Base-by-base conservation (phyloP, 2,888 invertebrate genomes). In the Drosophila maculinotata region DNA sequence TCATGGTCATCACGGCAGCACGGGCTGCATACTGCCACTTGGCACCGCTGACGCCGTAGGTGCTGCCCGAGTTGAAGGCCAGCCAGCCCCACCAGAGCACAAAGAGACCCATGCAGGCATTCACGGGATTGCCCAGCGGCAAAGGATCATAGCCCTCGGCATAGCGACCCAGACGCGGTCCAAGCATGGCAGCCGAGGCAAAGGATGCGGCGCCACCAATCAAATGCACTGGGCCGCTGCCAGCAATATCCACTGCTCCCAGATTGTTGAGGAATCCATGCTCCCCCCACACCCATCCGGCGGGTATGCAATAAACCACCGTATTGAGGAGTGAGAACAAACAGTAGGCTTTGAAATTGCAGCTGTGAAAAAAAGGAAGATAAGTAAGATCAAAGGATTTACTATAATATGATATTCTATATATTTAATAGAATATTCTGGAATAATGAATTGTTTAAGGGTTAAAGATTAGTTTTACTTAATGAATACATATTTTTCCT, bases 81-180 rank as follows among this genome's bases (percentile, higher is more conserved):
- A 98, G 92, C 98, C 98, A 98, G 0, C 98, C 98, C 98, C 98
- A 98, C 98, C 98, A 98, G 0, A 98, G 92, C 33, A 98, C 97
- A 89, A 98, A 98, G 9, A 97, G 94, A 0, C 97, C 98, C 94
- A 97, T 95, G 25, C 97, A 95, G 0, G 97, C 97, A 89, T 97
- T 97, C 4, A 97, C 97, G 0, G 97, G 97, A 89, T 95, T 95
- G 0, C 97, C 97, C 72, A 97, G 92, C 0, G 97, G 97, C 39
- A 97, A 90, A 0, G 96, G 95, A 1, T 93, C 95, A 6, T 93
- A 93, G 0, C 97, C 97, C 42, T 94, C 93, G 12, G 96, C 95
- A 90, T 97, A 97, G 68, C 97, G 93, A 0, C 97, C 97, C 36
- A 97, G 91, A 1, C 98, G 93, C 0, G 98, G 98, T 0, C 97